Base-by-base conservation (phyloP, 1,140 invertebrate genomes). In the Colletes gigas region DNA sequence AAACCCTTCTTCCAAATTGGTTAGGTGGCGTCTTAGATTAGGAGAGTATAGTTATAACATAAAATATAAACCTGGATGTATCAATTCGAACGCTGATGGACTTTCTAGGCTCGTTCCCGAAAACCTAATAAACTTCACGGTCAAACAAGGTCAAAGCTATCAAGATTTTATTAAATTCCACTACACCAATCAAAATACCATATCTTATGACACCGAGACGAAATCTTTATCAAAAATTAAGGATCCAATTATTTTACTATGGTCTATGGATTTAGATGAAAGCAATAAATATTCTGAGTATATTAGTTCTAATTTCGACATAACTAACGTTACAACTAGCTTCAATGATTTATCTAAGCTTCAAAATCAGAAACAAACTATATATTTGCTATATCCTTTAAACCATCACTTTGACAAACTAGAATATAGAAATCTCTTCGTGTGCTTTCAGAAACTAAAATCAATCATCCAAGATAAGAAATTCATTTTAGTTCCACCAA, bases 101-200 rank as follows among this genome's bases (percentile, higher is more conserved):
- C 21, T 60, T 21, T 60, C 59, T 2, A 60, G 59, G 12, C 9
- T 60, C 39, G 0, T 47, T 12, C 9, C 39, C 8, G 12, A 47
- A 72, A 72, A 15, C 21, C 12, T 5, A 60, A 60, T 52, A 60
- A 60, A 71, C 15, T 9, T 57, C 0, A 60, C 69, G 21, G 7
- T 19, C 39, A 57, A 41, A 2, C 55, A 72, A 21, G 10, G 5
- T 3, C 39, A 60, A 4, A 63, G 14, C 3, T 73, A 52, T 21
- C 57, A 63, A 52, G 59, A 73, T 15, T 73, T 73, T 50, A 44
- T 73, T 39, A 73, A 73, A 62, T 72, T 62, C 5, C 70, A 72
- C 21, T 72, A 72, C 17, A 72, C 57, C 5, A 72, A 60, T 57
- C 54, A 41, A 4, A 39, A 57, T 7, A 30, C 5, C 1, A 57